Base-by-base conservation (phyloP, 2,113 vertebrate species). In the Otolemur garnettii region DNA sequence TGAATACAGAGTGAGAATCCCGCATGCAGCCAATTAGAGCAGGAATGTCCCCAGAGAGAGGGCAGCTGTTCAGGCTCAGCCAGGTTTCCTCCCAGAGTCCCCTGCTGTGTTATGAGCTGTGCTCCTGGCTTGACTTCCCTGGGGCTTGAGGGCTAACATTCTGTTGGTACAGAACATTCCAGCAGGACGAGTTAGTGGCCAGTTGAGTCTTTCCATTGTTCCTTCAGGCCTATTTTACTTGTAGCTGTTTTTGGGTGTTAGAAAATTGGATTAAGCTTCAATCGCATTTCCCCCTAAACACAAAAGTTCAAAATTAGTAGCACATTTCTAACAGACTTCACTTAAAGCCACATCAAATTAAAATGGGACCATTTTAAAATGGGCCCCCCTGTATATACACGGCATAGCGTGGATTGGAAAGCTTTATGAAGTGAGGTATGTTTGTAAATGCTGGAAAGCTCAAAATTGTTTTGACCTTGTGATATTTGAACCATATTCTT, bases 251-350 rank as follows among this genome's bases (percentile, higher is more conserved):
- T 95, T 2, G 94, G 94, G 97, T 90, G 93, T 95, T 97, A 96
- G 97, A 97, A 97, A 98, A 98, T 97, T 97, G 97, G 97, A 98
- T 98, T 98, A 97, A 97, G 96, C 97, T 97, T 97, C 95, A 97
- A 97, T 97, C 95, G 18, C 94, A 97, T 98, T 97, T 97, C 74
- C 97, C 91, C 94, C 92, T 89, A 90, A 97, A 98, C 92, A 98
- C 80, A 91, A 97, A 98, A 97, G 95, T 93, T 93, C 93, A 92
- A 97, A 97, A 97, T 97, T 95, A 97, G 97, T 95, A 97, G 94
- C 97, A 97, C 75, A 97, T 97, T 98, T 97, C 93, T 66, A 92
- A 60, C 84, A 97, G 95, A 79, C 97, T 98, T 98, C 91, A 91
- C 85, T 79, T 91, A 55, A 92, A 98, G 93, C 92, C 98, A 98